A percentile compares a stretch with the other conserved stretches of the same genome.
These are phyloP conservation scores for Formicarius rufipectus DNA, from an alignment of 2,113 vertebrate species.

Conservation along the genomic window DNA sequence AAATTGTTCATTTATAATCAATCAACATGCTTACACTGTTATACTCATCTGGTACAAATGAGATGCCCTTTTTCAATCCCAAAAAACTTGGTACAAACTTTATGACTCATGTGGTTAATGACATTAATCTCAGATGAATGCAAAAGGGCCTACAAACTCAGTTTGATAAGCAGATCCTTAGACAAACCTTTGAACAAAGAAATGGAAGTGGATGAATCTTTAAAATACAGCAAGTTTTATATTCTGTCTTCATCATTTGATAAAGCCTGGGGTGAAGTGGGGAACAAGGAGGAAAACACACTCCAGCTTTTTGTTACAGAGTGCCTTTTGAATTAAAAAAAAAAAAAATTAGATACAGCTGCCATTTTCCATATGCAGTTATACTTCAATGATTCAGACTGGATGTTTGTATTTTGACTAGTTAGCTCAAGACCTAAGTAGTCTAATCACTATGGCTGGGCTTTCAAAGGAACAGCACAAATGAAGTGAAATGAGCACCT, in stretches of 20 bases:
- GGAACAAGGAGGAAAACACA: not conserved
- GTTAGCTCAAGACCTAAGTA: not conserved
- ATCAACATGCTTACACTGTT: not conserved
- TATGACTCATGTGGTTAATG: not conserved
- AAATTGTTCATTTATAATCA: not conserved
- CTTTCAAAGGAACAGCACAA: constrained; percentile 23
- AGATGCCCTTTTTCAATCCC: not conserved
- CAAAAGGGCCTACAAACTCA: not conserved
- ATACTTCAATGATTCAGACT: not conserved
- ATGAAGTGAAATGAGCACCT: not conserved
- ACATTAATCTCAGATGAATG: not conserved
- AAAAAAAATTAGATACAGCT: not conserved
- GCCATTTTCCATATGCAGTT: not conserved
- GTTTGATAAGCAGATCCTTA: not conserved
- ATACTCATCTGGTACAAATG: not conserved
- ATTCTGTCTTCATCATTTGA: not conserved
- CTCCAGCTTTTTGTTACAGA: not conserved
- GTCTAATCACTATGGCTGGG: not conserved
- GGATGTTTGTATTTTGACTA: constrained; percentile 34
- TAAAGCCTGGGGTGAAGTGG: not conserved
- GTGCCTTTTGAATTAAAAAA: not conserved
- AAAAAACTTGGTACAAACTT: not conserved
- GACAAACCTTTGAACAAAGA: not conserved
- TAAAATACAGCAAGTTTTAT: not conserved
- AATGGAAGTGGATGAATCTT: not conserved